Conservation (phyloP, 2,888 invertebrate genomes). For the Crepidodera aurea region DNA sequence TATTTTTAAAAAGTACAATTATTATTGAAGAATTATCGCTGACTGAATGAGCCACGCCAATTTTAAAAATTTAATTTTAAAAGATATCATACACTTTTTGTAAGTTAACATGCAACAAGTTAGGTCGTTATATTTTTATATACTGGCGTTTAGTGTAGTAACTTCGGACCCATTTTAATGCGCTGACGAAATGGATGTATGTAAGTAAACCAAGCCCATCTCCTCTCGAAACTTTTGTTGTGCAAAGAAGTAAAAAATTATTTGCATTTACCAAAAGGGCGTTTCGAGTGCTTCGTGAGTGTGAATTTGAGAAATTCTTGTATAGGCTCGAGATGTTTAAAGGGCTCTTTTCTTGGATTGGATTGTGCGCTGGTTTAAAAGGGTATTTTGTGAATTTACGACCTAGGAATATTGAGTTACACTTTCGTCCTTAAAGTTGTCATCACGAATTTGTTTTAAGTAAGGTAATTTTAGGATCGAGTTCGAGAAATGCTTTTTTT, state of each 20-base stretch:
- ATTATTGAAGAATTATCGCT: too few relatives aligned
- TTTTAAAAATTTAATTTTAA: too few relatives aligned
- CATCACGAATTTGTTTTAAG: too few relatives aligned
- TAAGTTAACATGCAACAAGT: too few relatives aligned
- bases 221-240: slow-evolving; percentile 29
- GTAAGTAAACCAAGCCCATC: slow-evolving; percentile 7
- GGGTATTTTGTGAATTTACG: neutral
- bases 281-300: slow-evolving; percentile 19
- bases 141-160: neutral
- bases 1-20: too few relatives aligned
- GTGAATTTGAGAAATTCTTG: slow-evolving; percentile 15
- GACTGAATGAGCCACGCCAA: too few relatives aligned
- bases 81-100: too few relatives aligned
- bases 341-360: slow-evolving; percentile 11
- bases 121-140: too few relatives aligned
- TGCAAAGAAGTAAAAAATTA: slow-evolving; percentile 31
- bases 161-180: neutral
- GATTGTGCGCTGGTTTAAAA: neutral
- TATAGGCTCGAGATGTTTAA: neutral
- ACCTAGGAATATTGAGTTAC: neutral
- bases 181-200: slow-evolving; percentile 1
- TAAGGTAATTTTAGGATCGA: too few relatives aligned
- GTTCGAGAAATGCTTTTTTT: too few relatives aligned
- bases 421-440: too few relatives aligned
- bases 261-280: slow-evolving; percentile 28